phyloP scores from a whole-genome alignment of 2,888 invertebrate genomes.

The Diadegma fenestrale region DNA sequence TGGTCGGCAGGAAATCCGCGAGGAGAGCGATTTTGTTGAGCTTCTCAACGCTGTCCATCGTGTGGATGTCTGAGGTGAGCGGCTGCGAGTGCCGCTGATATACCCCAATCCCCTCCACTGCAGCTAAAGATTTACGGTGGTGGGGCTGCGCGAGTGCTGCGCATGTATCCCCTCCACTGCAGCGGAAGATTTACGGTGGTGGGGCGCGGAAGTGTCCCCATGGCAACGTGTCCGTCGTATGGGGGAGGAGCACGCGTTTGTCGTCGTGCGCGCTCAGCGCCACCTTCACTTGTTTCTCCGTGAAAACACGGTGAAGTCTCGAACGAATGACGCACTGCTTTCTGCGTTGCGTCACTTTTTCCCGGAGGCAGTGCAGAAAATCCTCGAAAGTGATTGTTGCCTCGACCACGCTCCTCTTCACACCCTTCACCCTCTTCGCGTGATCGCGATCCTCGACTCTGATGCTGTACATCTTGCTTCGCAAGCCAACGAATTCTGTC shows the following conservation, averaged over 20 bases:
- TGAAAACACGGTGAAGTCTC: background rate
- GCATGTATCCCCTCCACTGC: background rate
- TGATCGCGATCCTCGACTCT: too few relatives aligned
- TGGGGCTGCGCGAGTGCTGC: conserved; percentile 38
- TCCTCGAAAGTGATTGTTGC: conserved; percentile 30
- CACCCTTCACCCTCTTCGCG: conserved; percentile 68
- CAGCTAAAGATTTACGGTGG: conserved; percentile 15
- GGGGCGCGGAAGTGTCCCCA: conserved; percentile 32
- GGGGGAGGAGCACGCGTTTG: conserved; percentile 81
- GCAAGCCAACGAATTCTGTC: too few relatives aligned
- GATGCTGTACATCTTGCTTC: too few relatives aligned
- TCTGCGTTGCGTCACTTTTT: background rate
- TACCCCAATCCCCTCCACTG: background rate
- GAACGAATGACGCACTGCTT: conserved; percentile 13
- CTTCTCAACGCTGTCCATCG: conserved; percentile 29
- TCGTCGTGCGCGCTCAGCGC: conserved; percentile 65
- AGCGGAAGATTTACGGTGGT: conserved; percentile 24
- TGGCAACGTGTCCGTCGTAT: conserved; percentile 65
- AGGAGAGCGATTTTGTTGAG: conserved; percentile 55
- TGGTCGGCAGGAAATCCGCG: conserved; percentile 43
- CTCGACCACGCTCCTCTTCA: conserved; percentile 56
- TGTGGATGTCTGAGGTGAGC: background rate
- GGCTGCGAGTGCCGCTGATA: conserved; percentile 9
- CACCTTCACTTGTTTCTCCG: conserved; percentile 11
- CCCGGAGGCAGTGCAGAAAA: conserved; percentile 16